Conservation (phyloP, 2,888 invertebrate genomes). For the Matsumyia berberina region DNA sequence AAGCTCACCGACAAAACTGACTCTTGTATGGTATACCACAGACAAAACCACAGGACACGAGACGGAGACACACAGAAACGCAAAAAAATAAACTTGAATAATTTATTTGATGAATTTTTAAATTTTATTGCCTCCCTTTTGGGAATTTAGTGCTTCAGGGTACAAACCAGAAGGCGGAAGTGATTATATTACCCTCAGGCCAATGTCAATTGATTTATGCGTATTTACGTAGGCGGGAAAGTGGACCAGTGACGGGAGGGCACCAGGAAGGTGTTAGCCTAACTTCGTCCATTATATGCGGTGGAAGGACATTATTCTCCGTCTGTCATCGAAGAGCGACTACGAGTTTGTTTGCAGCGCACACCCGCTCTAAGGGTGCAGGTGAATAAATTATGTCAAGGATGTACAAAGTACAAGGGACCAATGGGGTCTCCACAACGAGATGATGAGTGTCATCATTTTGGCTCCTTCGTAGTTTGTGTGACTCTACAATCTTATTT, state of each 20-base stretch:
- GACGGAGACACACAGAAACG: background rate
- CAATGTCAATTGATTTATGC: conserved; percentile 74
- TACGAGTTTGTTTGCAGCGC: conserved; percentile 1
- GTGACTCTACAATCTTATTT: conserved; percentile 53
- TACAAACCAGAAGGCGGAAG: conserved; percentile 68
- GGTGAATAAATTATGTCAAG: conserved; percentile 67
- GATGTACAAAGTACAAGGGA: conserved; percentile 18
- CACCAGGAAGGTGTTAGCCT: conserved; percentile 52
- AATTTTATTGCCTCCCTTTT: conserved; percentile 66
- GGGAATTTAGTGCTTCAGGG: conserved; percentile 56
- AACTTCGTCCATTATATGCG: conserved; percentile 65
- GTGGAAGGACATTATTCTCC: conserved; percentile 69
- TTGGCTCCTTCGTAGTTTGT: conserved; percentile 42
- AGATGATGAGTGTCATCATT: conserved; percentile 70
- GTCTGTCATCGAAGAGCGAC: conserved; percentile 64
- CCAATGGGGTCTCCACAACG: conserved; percentile 34
- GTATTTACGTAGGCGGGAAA: conserved; percentile 39
- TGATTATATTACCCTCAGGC: conserved; percentile 69
- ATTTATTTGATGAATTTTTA: conserved; percentile 75
- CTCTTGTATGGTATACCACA: background rate
- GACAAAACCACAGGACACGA: conserved; percentile 3
- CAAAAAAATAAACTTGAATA: conserved; percentile 69
- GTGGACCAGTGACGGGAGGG: conserved; percentile 4
- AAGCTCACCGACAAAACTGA: background rate
- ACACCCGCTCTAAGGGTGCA: conserved; percentile 27